These are phyloP conservation scores for Physeter macrocephalus DNA, from an alignment of 2,113 vertebrate genomes.

Conservation along the genomic window DNA sequence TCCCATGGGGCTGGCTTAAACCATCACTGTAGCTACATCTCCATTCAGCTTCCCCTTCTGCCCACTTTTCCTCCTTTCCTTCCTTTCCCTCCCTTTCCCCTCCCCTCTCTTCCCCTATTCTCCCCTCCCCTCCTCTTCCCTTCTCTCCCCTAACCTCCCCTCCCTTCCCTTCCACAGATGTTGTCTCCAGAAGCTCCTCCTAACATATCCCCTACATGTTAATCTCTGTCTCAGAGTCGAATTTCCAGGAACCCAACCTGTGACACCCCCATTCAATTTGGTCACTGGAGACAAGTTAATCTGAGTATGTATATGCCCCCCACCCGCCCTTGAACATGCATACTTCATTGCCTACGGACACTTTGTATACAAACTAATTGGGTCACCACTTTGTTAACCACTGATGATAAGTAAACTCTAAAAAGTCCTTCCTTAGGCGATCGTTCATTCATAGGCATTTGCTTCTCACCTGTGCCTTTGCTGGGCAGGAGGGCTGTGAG, in stretches of 20 bases:
- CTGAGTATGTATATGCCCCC: neutral
- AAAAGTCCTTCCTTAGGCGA: neutral
- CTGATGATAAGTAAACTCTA: neutral
- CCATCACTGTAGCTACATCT: rapidly evolving
- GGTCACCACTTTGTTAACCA: neutral
- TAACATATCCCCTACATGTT: neutral
- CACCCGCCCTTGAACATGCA: neutral
- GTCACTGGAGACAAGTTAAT: neutral
- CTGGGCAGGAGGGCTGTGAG: neutral
- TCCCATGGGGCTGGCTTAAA: neutral
- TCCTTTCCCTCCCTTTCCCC: neutral
- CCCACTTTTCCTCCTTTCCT: neutral
- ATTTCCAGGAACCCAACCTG: neutral
- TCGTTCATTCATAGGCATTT: neutral
- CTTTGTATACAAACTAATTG: neutral
- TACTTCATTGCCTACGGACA: neutral
- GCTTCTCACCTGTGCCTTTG: neutral
- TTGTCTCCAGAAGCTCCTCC: neutral
- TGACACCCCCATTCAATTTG: neutral
- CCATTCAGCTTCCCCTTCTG: neutral
- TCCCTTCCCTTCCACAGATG: neutral
- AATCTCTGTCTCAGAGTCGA: neutral
- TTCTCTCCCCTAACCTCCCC: neutral
- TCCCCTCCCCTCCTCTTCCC: neutral
- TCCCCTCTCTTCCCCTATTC: rapidly evolving